Percentiles rank a stretch among this genome's conserved stretches.
Evolutionary conservation across 2,797 vertebrate species (phyloP).

Genomic region (Lagorchestes hirsutus): DNA sequence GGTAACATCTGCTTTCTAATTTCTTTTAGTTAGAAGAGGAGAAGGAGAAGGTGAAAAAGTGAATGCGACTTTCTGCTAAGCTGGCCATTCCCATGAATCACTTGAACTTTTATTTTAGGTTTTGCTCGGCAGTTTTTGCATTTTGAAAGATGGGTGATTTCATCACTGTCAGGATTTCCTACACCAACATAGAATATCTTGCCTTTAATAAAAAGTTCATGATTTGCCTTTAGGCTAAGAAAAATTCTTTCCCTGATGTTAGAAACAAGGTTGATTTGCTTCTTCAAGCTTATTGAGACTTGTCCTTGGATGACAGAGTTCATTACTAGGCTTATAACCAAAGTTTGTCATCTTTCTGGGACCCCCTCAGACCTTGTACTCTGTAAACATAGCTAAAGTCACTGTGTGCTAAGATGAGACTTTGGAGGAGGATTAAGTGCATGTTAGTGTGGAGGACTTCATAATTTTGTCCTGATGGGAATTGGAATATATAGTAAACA

Average conservation of each 20-base stretch:
- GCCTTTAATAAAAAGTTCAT: background rate
- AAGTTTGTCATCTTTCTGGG: background rate
- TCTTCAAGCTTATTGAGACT: background rate
- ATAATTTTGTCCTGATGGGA: background rate
- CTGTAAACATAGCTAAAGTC: background rate
- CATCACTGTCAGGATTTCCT: background rate
- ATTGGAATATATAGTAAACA: background rate
- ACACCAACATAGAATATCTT: background rate
- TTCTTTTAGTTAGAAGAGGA: background rate
- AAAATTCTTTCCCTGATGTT: background rate
- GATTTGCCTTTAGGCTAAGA: background rate
- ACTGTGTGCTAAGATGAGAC: background rate
- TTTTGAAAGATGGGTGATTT: background rate
- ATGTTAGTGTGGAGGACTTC: background rate
- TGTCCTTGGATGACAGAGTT: background rate
- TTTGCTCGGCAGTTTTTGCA: background rate
- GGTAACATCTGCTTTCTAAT: background rate
- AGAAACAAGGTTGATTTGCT: background rate
- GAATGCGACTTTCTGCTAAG: background rate
- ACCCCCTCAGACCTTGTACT: background rate
- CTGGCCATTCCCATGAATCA: background rate
- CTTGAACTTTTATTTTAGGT: background rate
- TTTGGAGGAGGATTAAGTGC: background rate
- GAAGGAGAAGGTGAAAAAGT: background rate
- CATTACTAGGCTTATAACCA: background rate